Base-by-base conservation (phyloP, 1,140 invertebrate genomes). In the Drepana arcuata region DNA sequence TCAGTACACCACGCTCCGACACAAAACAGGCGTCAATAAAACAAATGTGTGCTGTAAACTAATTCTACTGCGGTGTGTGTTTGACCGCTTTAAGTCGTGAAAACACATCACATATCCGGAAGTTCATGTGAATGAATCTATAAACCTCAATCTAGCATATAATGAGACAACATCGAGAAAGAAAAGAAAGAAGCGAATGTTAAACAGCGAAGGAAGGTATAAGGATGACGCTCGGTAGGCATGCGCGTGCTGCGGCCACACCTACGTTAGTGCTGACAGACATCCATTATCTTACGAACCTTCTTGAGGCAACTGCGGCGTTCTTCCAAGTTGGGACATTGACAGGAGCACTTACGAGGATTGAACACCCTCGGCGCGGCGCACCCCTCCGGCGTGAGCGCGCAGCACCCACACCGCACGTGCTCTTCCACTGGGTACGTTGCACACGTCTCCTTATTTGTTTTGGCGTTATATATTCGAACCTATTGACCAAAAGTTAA, bases 211-310 rank as follows among this genome's bases (percentile, higher is more conserved):
- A 41, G 18, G 18, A 36, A n/a, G 30, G 49, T 52, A 39, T 43
- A 21, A 21, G 4, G 18, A 21, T 42, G 43, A 46, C 48, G 34
- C 27, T 41, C 28, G 18, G 18, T 15, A 37, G 32, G 48, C 60
- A 62, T 67, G 67, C 67, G 31, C 24, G 60, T 62, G 53, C 54
- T 51, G 52, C 51, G 15, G 43, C 41, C 31, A 47, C 58, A 52
- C 38, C 41, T 56, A 48, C 48, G 58, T 68, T 70, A 70, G 61
- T 68, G 54, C 23, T 53, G 21, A 62, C 55, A 62, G 74, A 81
- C 77, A 81, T 81, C 77, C 73, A 77, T 77, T 47, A 69, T 78
- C 70, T 59, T 60, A 81, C 72, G 53, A 65, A 82, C 77, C 77
- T 82, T 66, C 39, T 46, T 63, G 36, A 71, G 58, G 37, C 77